Evolutionary conservation across 2,113 vertebrate genomes (phyloP).

Genomic region (Centropristis striata): DNA sequence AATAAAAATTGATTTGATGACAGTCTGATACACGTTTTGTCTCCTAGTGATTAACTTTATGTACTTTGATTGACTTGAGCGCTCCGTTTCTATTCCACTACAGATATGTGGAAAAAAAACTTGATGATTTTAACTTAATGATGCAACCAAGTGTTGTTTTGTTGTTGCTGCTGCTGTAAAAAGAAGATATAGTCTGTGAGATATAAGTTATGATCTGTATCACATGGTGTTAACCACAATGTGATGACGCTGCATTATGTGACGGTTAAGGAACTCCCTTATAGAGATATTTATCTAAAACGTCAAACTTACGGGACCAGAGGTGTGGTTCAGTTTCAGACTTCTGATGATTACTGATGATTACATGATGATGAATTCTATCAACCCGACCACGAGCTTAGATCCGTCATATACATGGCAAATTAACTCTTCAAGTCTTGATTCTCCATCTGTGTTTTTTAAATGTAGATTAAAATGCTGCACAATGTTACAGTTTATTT

Average conservation of each 20-base stretch:
- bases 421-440: background rate
- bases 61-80: too few species aligned
- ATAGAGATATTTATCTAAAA: background rate
- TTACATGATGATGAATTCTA: background rate
- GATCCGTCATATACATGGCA: background rate
- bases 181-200: background rate
- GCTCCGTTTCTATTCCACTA: background rate
- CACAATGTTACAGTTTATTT: background rate
- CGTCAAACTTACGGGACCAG: background rate
- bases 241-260: background rate
- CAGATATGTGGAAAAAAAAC: background rate
- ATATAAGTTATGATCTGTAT: constrained; percentile 1
- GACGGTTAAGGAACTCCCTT: constrained; percentile 8
- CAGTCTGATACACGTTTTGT: too few species aligned
- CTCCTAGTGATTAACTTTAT: too few species aligned
- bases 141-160: background rate
- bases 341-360: background rate
- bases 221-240: constrained; percentile 12
- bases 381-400: background rate
- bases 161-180: background rate
- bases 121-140: background rate
- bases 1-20: too few species aligned
- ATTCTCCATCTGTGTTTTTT: background rate
- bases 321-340: background rate
- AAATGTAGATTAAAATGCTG: background rate